phyloP scores from a whole-genome alignment of 2,797 vertebrate species.

The Danio kyathit region DNA sequence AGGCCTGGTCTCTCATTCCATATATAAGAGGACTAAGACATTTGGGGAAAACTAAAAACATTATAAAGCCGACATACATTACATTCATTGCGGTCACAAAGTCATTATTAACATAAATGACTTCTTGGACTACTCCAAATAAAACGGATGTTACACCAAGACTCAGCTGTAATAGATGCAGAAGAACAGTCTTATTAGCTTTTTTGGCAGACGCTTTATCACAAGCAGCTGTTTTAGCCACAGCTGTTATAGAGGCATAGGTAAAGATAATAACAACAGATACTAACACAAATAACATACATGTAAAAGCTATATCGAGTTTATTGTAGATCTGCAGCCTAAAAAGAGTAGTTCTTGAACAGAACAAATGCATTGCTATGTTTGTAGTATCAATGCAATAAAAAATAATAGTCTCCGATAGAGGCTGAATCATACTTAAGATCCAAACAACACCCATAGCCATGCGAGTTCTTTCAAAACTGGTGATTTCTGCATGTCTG shows the following conservation, averaged over 20 bases:
- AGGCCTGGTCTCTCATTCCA: slow-evolving; percentile 70
- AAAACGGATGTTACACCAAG: background rate
- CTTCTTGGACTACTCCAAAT: slow-evolving; percentile 16
- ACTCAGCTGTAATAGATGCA: slow-evolving; percentile 24
- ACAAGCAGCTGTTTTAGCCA: slow-evolving; percentile 16
- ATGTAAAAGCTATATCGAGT: background rate
- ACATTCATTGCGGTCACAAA: slow-evolving; percentile 11
- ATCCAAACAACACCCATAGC: slow-evolving; percentile 33
- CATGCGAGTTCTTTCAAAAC: slow-evolving; percentile 66
- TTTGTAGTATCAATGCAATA: background rate
- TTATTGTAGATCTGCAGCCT: slow-evolving; percentile 24
- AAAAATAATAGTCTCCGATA: slow-evolving; percentile 22
- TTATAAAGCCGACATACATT: slow-evolving; percentile 56
- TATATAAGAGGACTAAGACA: slow-evolving; percentile 73
- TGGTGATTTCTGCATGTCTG: slow-evolving; percentile 16
- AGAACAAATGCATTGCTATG: slow-evolving; percentile 1
- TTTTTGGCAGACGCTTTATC: background rate
- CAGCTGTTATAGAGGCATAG: background rate
- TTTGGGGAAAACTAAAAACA: slow-evolving; percentile 68
- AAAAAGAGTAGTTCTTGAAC: slow-evolving; percentile 9
- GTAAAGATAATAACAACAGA: slow-evolving; percentile 14
- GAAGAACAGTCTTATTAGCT: slow-evolving; percentile 33
- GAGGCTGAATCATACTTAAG: background rate
- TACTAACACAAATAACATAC: background rate
- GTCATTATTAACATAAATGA: slow-evolving; percentile 7